Base-by-base conservation (phyloP, 2,113 vertebrate genomes). In the Potamarius usumacintae region DNA sequence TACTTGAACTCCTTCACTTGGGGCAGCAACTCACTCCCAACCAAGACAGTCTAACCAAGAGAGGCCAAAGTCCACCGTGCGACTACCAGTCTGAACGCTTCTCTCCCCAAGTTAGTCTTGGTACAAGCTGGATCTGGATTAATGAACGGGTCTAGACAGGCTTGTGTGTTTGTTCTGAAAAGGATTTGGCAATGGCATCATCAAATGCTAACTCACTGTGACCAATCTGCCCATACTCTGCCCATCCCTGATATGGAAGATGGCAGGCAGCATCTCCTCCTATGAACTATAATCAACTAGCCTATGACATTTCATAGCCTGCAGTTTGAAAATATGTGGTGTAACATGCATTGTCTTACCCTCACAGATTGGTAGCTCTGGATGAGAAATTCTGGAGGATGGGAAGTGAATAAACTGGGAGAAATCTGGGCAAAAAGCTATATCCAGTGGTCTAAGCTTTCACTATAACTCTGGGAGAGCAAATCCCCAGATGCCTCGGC, bases 191-290 rank as follows among this genome's bases (percentile, higher is more conserved):
- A 81, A 7, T 20, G 48, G 27, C 57, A 63, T 84, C 80, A 78
- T 55, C 50, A 83, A 57, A 87, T 85, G 85, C 86, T 77, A 69
- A 62, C 67, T 84, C 77, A 76, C 79, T 58, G 84, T 88, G 62
- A 85, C 79, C 88, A 92, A 94, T 95, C 93, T 90, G 92, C 92
- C 90, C 42, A 42, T 42, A 42, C 42, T 42, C 93, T 93, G 92
- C 1, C 14, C 2, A 30, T 57, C 12, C 50, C n/a, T 30, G 76
- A 55, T 79, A 9, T 17, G n/a, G 2, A 79, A 57, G 4, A 27
- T 14, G 52, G 25, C n/a, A 57, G 52, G 27, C 77, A 57, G 25
- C 25, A 58, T 10, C 25, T 27, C 6, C 76, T 42, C 42, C 42
- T 48, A 22, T 20, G 34, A 42, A 74, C 34, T 25, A 17, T 2